A percentile compares a stretch with the other conserved stretches of the same genome.
Evolutionary conservation across 2,888 invertebrate genomes (phyloP).

Genomic region (Hymenopus coronatus): DNA sequence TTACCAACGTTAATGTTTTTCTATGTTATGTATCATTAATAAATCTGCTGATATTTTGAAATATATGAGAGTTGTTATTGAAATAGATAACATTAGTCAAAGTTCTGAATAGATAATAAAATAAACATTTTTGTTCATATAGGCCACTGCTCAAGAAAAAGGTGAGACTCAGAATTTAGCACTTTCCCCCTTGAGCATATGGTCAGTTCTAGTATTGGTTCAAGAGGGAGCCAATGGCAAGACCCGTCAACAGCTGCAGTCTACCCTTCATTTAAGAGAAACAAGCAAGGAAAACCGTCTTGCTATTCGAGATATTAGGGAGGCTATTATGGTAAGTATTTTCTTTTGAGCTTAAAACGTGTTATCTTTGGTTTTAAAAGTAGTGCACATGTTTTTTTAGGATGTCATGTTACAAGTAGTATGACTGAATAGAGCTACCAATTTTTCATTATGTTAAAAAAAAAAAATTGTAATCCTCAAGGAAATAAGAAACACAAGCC

Average conservation of each 20-base stretch:
- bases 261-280: constrained; percentile 4
- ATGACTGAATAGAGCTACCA: too few relatives aligned
- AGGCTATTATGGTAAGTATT: not conserved
- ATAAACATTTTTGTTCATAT: not conserved
- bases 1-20: too few relatives aligned
- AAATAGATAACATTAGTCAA: too few relatives aligned
- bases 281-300: not conserved
- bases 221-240: constrained; percentile 21
- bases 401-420: too few relatives aligned
- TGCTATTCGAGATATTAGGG: not conserved
- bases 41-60: too few relatives aligned
- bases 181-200: constrained; percentile 26
- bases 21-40: too few relatives aligned
- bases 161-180: constrained; percentile 12
- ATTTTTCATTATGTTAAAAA: too few relatives aligned
- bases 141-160: constrained; percentile 6
- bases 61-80: too few relatives aligned
- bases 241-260: constrained; percentile 8
- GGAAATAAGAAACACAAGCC: too few relatives aligned
- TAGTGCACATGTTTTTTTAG: too few relatives aligned
- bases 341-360: not conserved
- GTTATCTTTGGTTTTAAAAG: not conserved
- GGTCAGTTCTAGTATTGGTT: constrained; percentile 22
- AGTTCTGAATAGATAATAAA: too few relatives aligned
- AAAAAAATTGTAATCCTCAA: too few relatives aligned